Conservation (phyloP, 2,888 invertebrate genomes). For the Sphaeridia pumilis region DNA sequence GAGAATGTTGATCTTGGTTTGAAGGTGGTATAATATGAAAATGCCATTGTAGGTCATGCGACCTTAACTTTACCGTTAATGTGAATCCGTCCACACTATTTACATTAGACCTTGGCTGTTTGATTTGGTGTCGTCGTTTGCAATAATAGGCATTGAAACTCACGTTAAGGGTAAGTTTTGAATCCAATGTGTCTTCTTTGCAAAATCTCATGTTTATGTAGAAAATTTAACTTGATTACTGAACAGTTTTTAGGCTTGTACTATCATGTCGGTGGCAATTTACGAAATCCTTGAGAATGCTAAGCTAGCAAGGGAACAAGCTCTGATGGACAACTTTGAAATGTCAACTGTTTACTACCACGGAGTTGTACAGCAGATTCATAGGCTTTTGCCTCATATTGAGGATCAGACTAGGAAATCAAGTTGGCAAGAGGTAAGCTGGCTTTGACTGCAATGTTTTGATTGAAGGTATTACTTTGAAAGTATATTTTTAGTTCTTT, state of each 20-base stretch:
- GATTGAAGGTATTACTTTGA: background rate
- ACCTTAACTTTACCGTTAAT: no score
- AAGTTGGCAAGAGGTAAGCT: conserved; percentile 73
- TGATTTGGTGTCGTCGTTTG: no score
- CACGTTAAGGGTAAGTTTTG: no score
- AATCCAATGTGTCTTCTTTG: no score
- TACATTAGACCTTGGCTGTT: no score
- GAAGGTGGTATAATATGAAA: no score
- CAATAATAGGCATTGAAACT: no score
- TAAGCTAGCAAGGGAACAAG: conserved; percentile 87
- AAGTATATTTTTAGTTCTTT: background rate
- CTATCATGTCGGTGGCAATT: conserved; percentile 72
- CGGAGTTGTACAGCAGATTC: conserved; percentile 82
- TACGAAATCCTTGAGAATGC: conserved; percentile 90
- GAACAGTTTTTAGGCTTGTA: background rate
- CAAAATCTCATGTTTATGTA: no score
- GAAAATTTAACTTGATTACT: background rate
- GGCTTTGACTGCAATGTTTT: background rate
- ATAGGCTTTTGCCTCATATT: conserved; percentile 65
- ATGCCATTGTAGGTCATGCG: no score
- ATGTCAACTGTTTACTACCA: conserved; percentile 87
- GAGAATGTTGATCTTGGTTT: no score
- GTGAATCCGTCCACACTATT: no score
- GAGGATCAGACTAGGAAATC: conserved; percentile 68
- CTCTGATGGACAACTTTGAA: conserved; percentile 89